These are phyloP conservation scores for Alligator sinensis DNA, from an alignment of 2,113 vertebrate genomes.

Conservation along the genomic window DNA sequence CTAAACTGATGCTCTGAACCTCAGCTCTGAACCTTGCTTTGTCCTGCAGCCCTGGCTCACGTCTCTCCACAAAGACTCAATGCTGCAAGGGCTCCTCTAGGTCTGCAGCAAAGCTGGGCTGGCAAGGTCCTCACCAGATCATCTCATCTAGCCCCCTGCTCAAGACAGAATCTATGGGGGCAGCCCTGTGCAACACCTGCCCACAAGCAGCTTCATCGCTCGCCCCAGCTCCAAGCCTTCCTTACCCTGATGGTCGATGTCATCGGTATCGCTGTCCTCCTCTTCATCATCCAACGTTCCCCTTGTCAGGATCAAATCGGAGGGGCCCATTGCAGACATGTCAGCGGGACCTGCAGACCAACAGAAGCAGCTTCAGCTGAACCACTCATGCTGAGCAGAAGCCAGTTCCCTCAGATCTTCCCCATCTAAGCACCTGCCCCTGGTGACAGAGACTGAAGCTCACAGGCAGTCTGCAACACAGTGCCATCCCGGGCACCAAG, in stretches of 20 bases:
- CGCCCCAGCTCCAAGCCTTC: not conserved
- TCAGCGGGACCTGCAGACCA: slow-evolving; percentile 45
- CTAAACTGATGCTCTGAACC: too few relatives aligned
- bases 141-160: not conserved
- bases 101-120: too few relatives aligned
- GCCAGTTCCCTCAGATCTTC: not conserved
- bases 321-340: slow-evolving; percentile 80
- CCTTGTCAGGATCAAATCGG: slow-evolving; percentile 91
- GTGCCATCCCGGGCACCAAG: not conserved
- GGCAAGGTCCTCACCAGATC: not conserved
- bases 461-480: not conserved
- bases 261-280: slow-evolving; percentile 89
- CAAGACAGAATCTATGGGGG: not conserved
- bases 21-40: too few relatives aligned
- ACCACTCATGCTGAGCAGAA: not conserved
- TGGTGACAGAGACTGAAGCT: not conserved
- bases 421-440: not conserved
- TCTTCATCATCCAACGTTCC: slow-evolving; percentile 85
- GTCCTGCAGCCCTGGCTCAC: too few relatives aligned
- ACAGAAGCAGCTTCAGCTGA: not conserved
- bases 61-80: too few relatives aligned
- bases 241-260: slow-evolving; percentile 93
- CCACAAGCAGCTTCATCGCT: not conserved
- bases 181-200: not conserved
- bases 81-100: too few relatives aligned